Percentiles rank a stretch among this genome's conserved stretches.
Evolutionary conservation across 2,888 invertebrate species (phyloP).

Genomic region (Dicycla oo): DNA sequence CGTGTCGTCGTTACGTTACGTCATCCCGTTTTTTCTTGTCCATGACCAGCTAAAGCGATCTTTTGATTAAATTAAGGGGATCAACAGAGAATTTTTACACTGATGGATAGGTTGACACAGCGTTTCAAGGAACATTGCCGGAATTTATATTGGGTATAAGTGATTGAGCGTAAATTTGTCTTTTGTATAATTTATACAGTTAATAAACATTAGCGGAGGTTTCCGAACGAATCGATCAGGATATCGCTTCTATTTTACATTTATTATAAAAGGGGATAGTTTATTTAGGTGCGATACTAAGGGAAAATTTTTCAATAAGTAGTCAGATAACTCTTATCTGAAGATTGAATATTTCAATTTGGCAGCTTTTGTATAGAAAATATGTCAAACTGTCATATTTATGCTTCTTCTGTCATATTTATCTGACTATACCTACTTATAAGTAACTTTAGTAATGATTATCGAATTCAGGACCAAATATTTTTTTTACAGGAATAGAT

Average conservation of each 20-base stretch:
- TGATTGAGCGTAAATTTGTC: conserved; percentile 85
- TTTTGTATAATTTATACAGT: conserved; percentile 84
- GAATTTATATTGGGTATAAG: conserved; percentile 89
- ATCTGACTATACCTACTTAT: no score
- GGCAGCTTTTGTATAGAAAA: no score
- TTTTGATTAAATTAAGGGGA: conserved; percentile 90
- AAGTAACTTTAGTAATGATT: not conserved
- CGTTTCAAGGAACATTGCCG: conserved; percentile 85
- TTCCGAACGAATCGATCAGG: conserved; percentile 73
- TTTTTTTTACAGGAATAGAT: not conserved
- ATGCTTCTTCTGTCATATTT: no score
- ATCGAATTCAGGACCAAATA: not conserved
- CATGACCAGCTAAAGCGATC: conserved; percentile 88
- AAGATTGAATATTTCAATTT: no score
- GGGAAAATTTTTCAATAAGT: no score
- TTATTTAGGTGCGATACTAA: conserved; percentile 23
- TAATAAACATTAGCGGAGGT: conserved; percentile 81
- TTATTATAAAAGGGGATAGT: conserved; percentile 34
- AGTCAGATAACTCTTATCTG: no score
- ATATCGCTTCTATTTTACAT: conserved; percentile 54
- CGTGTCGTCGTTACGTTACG: conserved; percentile 85
- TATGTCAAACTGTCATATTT: no score
- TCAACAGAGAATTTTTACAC: conserved; percentile 89
- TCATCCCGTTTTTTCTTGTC: conserved; percentile 88
- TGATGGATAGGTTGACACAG: conserved; percentile 90